Base-by-base conservation (phyloP, 2,888 invertebrate genomes). In the Drosophila diplacantha region DNA sequence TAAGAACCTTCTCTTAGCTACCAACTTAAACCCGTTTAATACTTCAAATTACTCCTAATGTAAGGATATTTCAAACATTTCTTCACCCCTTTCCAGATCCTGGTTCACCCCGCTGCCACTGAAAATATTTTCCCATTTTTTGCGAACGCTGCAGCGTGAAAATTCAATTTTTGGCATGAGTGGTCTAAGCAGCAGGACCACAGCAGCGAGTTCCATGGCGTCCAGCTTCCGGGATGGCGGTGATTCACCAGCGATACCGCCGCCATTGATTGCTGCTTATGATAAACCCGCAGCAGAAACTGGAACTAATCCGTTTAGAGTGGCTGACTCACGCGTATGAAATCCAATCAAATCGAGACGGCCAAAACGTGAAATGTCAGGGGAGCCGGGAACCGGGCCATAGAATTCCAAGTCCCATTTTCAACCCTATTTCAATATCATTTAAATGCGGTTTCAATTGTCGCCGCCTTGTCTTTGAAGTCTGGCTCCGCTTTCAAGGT, bases 111-210 rank as follows among this genome's bases (percentile, higher is more conserved):
- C 8, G 11, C 29, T 26, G 11, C 31, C 2, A 3, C 44, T 20
- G 3, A 20, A 41, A 49, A 60, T 49, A 60, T 41, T 59, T 47
- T 49, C 60, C 60, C 24, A 8, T 14, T 41, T 29, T 60, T 60
- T 39, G 62, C 32, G 26, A 9, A 46, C 41, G 26, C 39, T 47
- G 55, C 56, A 69, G 69, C 61, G 53, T 49, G 31, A 62, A 69
- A 69, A 69, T 69, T 69, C 57, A 69, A 69, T 69, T 69, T 70
- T 63, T 31, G 53, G 69, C 69, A 53, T 69, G 50, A 69, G 22
- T 69, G 69, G 32, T 63, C 69, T 70, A 69, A 68, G 67, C 69
- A 68, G 22, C 37, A 20, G 56, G 44, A 51, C 38, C 34, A 24
- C 37, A 24, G 24, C 43, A 59, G n/a, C 35, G 32, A 12, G 32